A percentile compares a stretch with the other conserved stretches of the same genome.
These are phyloP conservation scores for Telmatochromis sp. DNA, from an alignment of 2,113 vertebrate species.

Conservation along the genomic window DNA sequence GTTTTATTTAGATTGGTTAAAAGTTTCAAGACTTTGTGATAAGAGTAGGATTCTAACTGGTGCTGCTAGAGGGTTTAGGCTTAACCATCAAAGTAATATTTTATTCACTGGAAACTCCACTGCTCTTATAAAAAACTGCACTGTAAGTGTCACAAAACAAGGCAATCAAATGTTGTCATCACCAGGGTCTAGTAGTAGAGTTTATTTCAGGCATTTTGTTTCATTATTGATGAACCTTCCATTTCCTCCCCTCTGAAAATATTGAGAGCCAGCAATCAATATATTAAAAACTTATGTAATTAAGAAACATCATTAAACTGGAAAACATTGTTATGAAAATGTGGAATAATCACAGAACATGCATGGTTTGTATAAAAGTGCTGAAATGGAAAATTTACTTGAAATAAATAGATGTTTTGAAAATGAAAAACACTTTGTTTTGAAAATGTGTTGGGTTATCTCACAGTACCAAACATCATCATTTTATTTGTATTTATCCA, in stretches of 20 bases:
- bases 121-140: slow-evolving; percentile 27
- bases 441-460: neutral
- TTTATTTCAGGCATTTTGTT: neutral
- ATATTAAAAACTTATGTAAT: neutral
- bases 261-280: neutral
- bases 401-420: neutral
- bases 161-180: neutral
- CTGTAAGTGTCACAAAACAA: neutral
- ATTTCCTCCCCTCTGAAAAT: neutral
- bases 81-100: slow-evolving; percentile 80
- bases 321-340: neutral
- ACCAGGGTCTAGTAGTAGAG: neutral
- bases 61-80: slow-evolving; percentile 82
- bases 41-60: slow-evolving; percentile 78
- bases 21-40: slow-evolving; percentile 65
- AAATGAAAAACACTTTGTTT: neutral
- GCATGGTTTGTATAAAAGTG: neutral
- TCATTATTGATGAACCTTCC: neutral
- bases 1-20: neutral
- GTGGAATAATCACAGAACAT: neutral
- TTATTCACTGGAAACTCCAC: neutral
- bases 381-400: neutral
- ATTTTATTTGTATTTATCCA: neutral
- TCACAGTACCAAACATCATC: neutral
- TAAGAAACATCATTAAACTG: neutral